phyloP scores from a whole-genome alignment of 1,140 invertebrate species.

The Leptopilina boulardi region DNA sequence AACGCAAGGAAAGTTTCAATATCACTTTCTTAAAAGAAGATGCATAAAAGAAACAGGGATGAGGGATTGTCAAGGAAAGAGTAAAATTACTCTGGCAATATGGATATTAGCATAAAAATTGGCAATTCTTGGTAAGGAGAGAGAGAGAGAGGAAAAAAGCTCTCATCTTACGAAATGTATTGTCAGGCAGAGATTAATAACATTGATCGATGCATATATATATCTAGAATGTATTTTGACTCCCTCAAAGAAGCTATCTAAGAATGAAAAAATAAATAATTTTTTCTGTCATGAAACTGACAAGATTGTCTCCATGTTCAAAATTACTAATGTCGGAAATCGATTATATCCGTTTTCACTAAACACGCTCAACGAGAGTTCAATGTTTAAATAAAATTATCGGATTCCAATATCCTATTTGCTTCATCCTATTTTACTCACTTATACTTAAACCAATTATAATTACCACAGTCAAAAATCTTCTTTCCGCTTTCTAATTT shows the following conservation, averaged over 20 bases:
- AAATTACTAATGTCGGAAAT: slow-evolving; percentile 5
- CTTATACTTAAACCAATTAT: background rate
- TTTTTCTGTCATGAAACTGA: background rate
- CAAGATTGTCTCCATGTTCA: background rate
- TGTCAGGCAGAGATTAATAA: slow-evolving; percentile 63
- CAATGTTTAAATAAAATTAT: slow-evolving; percentile 7
- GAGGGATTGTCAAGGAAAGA: slow-evolving; percentile 1
- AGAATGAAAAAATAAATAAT: background rate
- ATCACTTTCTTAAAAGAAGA: background rate
- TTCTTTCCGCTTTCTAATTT: no score
- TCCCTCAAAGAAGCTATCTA: background rate
- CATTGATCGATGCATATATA: slow-evolving; percentile 40
- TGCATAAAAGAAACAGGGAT: background rate
- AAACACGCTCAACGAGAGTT: background rate
- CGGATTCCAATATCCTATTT: background rate
- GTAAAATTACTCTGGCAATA: slow-evolving; percentile 2
- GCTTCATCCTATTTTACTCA: background rate
- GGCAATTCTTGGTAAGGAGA: background rate
- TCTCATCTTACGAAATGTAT: slow-evolving; percentile 41
- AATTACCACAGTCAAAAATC: no score
- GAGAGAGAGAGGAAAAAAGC: background rate
- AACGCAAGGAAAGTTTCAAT: background rate
- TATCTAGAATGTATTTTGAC: slow-evolving; percentile 26
- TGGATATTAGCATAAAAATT: slow-evolving; percentile 23
- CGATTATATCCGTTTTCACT: background rate